Evolutionary conservation across 2,113 vertebrate genomes (phyloP), one percentile per base, ranked within the genome.

Genomic region (Glaucomys volans): DNA sequence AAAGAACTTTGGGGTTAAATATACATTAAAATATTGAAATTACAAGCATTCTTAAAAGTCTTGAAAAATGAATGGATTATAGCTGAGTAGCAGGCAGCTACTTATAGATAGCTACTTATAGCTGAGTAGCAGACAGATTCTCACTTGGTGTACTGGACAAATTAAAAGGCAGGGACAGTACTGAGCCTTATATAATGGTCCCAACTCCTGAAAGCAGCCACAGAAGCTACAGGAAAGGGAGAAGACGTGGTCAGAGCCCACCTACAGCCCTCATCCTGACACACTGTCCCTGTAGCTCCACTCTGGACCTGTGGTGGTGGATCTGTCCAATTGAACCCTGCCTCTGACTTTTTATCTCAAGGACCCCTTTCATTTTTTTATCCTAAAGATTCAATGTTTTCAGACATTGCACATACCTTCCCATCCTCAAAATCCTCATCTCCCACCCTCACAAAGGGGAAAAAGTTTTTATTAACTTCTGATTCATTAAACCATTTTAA

Each of bases 41-140:
- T 95, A 40, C 72, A 95, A 69, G 64, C 35, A 91, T 30, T 69
- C 14, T 72, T 75, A 91, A 14, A 30, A 86, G 62, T 28, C 54
- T 95, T 95, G 44, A 89, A 94, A 91, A 87, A 87, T 76, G 40
- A 95, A 95, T 95, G 52, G 92, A 87, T 94, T 87, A 81, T n/a
- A 82, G 37, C 79, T 91, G 85, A 95, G 40, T 59, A 91, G 84
- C 83, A 94, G 37, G 86, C 75, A 54, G 50, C 50, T 50, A 50
- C 50, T 50, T 50, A 50, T 14, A 57, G 54, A 57, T 17, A 57
- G 54, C 20, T 57, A 57, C 54, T 94, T 87, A 82, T 37, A 80
- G 37, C 80, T 92, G 86, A 95, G 42, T 62, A 91, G 80, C 84
- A 94, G 35, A 90, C 71, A 96, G 90, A 85, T 67, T 87, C 95